phyloP scores from a whole-genome alignment of 2,888 invertebrate genomes.

The Himalopsyche japonica region DNA sequence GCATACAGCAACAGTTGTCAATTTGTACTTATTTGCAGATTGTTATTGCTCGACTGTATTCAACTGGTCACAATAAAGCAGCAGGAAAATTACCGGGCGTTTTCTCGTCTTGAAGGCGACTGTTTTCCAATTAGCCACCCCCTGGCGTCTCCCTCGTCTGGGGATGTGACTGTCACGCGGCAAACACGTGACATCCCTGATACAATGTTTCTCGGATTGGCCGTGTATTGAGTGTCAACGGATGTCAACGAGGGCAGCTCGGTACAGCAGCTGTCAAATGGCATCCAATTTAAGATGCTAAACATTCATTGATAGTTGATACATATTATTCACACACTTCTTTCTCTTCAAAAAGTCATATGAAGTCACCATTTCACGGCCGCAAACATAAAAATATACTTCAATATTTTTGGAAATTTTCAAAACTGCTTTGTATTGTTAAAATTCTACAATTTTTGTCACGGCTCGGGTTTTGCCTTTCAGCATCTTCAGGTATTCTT shows the following conservation, averaged over 20 bases:
- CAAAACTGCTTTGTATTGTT: no score
- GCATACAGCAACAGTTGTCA: background rate
- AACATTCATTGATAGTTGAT: no score
- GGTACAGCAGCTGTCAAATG: background rate
- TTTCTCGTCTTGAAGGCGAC: background rate
- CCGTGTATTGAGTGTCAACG: background rate
- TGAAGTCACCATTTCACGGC: no score
- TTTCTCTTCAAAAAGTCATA: no score
- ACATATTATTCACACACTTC: no score
- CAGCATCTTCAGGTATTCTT: no score
- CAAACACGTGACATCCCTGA: background rate
- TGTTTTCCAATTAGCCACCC: background rate
- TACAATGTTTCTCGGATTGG: background rate
- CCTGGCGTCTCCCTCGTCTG: background rate
- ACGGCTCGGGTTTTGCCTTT: no score
- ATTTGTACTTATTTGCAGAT: background rate
- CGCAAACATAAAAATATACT: no score
- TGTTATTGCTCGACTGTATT: background rate
- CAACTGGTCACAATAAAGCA: background rate
- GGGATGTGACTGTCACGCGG: background rate
- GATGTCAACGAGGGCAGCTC: background rate
- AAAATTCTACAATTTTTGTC: no score
- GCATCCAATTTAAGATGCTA: background rate
- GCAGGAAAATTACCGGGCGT: background rate
- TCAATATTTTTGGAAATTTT: no score